Percentiles rank a stretch among this genome's conserved stretches.
Evolutionary conservation across 2,888 invertebrate species (phyloP).

Genomic region (Tolmerus cingulatus): DNA sequence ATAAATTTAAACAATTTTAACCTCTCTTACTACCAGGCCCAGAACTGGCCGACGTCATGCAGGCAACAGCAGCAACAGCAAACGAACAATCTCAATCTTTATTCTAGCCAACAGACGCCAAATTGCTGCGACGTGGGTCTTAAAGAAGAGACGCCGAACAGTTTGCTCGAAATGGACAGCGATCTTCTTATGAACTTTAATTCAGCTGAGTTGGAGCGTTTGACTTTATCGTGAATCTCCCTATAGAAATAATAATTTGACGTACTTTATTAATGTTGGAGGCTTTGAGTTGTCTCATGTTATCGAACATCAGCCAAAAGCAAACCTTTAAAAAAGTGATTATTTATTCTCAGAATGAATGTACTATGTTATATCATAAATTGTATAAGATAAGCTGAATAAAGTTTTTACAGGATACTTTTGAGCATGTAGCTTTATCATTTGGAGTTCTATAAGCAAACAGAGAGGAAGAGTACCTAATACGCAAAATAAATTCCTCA

Average conservation of each 20-base stretch:
- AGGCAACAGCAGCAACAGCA: neutral
- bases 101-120: neutral
- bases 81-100: neutral
- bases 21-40: neutral
- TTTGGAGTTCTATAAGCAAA: neutral
- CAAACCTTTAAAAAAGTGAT: neutral
- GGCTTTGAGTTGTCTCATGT: neutral
- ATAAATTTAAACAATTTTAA: neutral
- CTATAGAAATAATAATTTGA: neutral
- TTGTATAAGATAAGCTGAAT: neutral
- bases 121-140: neutral
- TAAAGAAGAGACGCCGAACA: neutral
- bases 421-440: neutral
- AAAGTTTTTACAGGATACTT: neutral
- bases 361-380: neutral
- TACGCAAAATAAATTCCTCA: no score
- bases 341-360: neutral
- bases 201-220: neutral
- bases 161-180: neutral
- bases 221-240: neutral
- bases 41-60: neutral
- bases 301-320: neutral
- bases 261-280: neutral
- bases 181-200: constrained; percentile 8
- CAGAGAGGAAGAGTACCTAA: no score